Percentiles rank a stretch among this genome's conserved stretches.
Evolutionary conservation across 2,113 vertebrate species (phyloP).

Genomic region (human): DNA sequence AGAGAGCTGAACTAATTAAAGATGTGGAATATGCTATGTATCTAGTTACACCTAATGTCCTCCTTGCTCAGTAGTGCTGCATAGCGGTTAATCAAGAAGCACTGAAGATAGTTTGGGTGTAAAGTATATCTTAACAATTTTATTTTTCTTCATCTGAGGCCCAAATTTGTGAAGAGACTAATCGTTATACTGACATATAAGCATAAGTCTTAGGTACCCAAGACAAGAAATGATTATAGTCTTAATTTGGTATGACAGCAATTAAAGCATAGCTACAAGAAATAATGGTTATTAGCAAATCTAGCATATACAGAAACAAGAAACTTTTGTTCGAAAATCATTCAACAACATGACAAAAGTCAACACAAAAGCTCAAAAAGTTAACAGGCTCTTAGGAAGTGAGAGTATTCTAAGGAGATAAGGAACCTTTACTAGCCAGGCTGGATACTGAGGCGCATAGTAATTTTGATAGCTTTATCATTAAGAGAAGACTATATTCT

Average conservation of each 20-base stretch:
- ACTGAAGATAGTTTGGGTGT: neutral
- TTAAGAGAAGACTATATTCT: conserved; percentile 25
- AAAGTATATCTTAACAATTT: conserved; percentile 17
- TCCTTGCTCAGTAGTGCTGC: neutral
- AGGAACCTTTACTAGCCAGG: neutral
- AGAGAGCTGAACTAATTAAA: neutral
- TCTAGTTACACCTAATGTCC: neutral
- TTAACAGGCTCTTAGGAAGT: neutral
- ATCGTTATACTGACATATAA: neutral
- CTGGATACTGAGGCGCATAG: neutral
- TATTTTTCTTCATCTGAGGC: neutral
- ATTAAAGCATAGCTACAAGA: neutral
- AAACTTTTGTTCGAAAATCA: neutral
- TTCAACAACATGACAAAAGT: conserved; percentile 5
- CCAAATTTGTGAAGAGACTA: conserved; percentile 1
- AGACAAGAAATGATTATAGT: neutral
- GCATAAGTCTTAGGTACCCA: neutral
- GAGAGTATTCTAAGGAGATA: neutral
- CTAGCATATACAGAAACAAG: conserved; percentile 17
- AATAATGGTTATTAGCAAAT: conserved; percentile 24
- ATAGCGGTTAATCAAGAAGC: neutral
- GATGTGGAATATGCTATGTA: neutral
- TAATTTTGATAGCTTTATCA: neutral
- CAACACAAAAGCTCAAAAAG: conserved; percentile 10
- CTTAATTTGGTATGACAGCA: neutral